Evolutionary conservation across 2,888 invertebrate species (phyloP).

Genomic region (Dimorphilus gyrociliatus): DNA sequence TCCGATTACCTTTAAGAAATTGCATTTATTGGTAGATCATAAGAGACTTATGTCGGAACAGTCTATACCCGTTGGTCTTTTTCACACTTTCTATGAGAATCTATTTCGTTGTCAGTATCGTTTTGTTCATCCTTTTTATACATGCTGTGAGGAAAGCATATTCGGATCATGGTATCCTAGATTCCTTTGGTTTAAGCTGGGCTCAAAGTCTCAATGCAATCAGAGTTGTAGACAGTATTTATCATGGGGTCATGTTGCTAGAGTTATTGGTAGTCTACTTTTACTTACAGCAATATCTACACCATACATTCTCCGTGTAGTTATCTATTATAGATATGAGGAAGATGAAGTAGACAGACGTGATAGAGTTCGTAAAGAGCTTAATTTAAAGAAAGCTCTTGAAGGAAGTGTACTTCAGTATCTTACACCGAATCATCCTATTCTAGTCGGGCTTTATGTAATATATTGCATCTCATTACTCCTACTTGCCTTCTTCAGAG

Average conservation of each 20-base stretch:
- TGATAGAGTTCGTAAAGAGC: background rate
- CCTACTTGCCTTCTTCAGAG: background rate
- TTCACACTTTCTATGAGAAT: slow-evolving; percentile 23
- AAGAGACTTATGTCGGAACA: slow-evolving; percentile 24
- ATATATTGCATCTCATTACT: too few relatives aligned
- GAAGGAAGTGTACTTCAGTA: slow-evolving; percentile 2
- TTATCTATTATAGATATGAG: too few relatives aligned
- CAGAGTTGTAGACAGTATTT: slow-evolving; percentile 8
- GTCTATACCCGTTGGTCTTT: slow-evolving; percentile 22
- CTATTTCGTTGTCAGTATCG: slow-evolving; percentile 7
- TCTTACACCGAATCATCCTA: slow-evolving; percentile 1
- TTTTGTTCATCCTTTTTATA: slow-evolving; percentile 1
- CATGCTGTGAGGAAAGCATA: slow-evolving; percentile 3
- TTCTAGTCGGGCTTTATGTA: too few relatives aligned
- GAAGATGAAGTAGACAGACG: too few relatives aligned
- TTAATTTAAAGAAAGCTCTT: slow-evolving; percentile 1
- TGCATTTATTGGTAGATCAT: slow-evolving; percentile 22
- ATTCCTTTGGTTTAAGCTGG: slow-evolving; percentile 3
- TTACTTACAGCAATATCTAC: too few relatives aligned
- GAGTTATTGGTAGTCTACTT: too few relatives aligned
- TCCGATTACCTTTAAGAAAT: slow-evolving; percentile 17
- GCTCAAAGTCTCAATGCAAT: slow-evolving; percentile 5
- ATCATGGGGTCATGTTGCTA: slow-evolving; percentile 11
- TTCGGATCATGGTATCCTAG: too few relatives aligned
- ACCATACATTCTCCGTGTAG: too few relatives aligned